phyloP scores from a whole-genome alignment of 1,140 invertebrate genomes.

The Platyscapa corneri region DNA sequence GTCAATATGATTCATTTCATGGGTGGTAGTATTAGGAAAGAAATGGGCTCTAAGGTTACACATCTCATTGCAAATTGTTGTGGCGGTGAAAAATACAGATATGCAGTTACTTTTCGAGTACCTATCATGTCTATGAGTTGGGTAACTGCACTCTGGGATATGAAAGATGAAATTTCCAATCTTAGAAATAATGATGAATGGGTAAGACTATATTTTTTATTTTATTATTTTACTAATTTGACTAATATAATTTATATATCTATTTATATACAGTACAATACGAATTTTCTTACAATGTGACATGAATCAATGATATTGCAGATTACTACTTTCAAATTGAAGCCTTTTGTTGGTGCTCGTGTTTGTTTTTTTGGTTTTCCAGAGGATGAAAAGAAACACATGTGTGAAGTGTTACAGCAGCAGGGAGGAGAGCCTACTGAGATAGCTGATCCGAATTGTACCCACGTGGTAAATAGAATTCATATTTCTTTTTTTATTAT shows the following conservation, averaged over 20 bases:
- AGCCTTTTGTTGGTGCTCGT: constrained; percentile 89
- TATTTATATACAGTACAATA: background rate
- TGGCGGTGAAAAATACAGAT: constrained; percentile 89
- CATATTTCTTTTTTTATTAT: background rate
- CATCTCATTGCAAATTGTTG: constrained; percentile 92
- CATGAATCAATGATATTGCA: constrained; percentile 49
- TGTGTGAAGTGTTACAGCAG: constrained; percentile 89
- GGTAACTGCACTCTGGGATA: constrained; percentile 90
- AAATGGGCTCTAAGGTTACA: constrained; percentile 90
- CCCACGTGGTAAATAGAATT: constrained; percentile 87
- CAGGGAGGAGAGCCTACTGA: constrained; percentile 87
- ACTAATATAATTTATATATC: background rate
- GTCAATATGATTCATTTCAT: constrained; percentile 93
- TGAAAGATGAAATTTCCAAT: constrained; percentile 82
- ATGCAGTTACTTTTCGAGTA: constrained; percentile 90
- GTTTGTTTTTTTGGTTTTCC: constrained; percentile 93
- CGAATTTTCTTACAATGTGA: background rate
- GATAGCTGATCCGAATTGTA: constrained; percentile 86
- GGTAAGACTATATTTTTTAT: constrained; percentile 74
- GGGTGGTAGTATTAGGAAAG: constrained; percentile 94
- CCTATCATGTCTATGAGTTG: constrained; percentile 92
- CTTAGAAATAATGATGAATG: constrained; percentile 77
- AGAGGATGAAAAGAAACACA: constrained; percentile 90
- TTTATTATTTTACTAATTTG: background rate
- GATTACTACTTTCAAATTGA: constrained; percentile 80